Evolutionary conservation across 2,113 vertebrate species (phyloP), one percentile per base, ranked within the genome.

Genomic region (Hystrix cristata): DNA sequence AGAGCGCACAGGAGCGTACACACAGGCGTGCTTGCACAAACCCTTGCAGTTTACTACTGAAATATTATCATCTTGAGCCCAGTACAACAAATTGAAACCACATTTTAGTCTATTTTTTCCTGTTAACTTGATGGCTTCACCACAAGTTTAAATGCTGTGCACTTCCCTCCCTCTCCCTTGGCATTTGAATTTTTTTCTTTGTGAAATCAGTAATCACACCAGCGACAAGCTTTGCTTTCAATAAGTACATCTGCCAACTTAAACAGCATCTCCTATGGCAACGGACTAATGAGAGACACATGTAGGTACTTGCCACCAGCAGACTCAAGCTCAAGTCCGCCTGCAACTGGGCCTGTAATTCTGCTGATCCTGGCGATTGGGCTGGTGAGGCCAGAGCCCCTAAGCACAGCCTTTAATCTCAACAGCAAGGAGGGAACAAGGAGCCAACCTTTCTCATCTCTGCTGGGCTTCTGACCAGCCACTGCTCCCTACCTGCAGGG

Each of bases 221-320:
- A 98, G 98, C 96, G 98, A 99, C 99, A 98, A 98, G 96, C 97
- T 98, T 98, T 97, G 97, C 98, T 99, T 99, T 98, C 97, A 98
- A 69, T 98, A 99, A 99, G 98, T 96, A 97, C 95, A 99, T 99
- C 98, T 99, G 99, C 98, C 98, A 99, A 98, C 98, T 99, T 98
- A 99, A 99, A 99, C 98, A 99, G 97, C 83, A 98, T 98, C 98
- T 99, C 98, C 98, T 98, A 98, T 98, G 98, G 99, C 98, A 98
- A 99, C 97, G 62, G 98, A 98, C 98, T 99, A 99, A 99, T 99
- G 98, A 99, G 99, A 99, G 95, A 98, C 99, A 99, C 98, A 98
- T 98, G 98, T 97, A 99, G 55, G 93, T 94, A 90, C 98, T 99
- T 98, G 99, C 98, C 95, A 43, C 98, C 98, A 99, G 93, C 95